phyloP scores from a whole-genome alignment of 2,113 vertebrate species.

The Progne subis region DNA sequence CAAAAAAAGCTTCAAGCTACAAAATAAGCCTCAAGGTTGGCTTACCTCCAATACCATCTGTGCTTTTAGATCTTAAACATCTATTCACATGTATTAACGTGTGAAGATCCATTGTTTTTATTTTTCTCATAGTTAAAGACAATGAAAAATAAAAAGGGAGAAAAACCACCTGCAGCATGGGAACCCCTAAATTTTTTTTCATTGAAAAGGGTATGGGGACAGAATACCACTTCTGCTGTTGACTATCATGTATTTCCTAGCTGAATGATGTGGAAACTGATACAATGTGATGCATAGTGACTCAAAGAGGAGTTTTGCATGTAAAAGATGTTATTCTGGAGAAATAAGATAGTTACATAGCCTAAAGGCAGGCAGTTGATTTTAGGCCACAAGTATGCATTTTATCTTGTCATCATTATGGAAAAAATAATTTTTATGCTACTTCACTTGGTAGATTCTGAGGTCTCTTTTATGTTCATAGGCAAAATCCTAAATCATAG shows the following conservation, averaged over 20 bases:
- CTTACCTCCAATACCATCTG: conserved; percentile 55
- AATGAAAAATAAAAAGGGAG: not conserved
- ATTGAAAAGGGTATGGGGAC: not conserved
- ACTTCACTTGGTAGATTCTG: not conserved
- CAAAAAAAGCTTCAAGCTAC: conserved; percentile 18
- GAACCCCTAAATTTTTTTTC: not conserved
- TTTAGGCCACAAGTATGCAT: not conserved
- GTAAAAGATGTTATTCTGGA: not conserved
- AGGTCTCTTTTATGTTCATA: not conserved
- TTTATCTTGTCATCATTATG: not conserved
- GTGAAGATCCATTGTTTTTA: conserved; percentile 27
- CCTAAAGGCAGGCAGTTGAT: not conserved
- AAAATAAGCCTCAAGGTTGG: conserved; percentile 25
- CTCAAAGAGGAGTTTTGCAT: not conserved
- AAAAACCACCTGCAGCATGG: not conserved
- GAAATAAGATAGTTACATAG: not conserved
- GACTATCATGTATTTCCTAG: not conserved
- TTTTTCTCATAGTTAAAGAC: not conserved
- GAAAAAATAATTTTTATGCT: conserved; percentile 7
- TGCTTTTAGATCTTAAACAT: conserved; percentile 38
- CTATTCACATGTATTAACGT: conserved; percentile 17
- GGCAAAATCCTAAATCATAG: not conserved
- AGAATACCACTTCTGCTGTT: not conserved
- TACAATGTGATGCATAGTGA: not conserved
- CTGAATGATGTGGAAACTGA: not conserved